phyloP scores from a whole-genome alignment of 2,888 invertebrate species.

The Drosophila hawaiiensis region DNA sequence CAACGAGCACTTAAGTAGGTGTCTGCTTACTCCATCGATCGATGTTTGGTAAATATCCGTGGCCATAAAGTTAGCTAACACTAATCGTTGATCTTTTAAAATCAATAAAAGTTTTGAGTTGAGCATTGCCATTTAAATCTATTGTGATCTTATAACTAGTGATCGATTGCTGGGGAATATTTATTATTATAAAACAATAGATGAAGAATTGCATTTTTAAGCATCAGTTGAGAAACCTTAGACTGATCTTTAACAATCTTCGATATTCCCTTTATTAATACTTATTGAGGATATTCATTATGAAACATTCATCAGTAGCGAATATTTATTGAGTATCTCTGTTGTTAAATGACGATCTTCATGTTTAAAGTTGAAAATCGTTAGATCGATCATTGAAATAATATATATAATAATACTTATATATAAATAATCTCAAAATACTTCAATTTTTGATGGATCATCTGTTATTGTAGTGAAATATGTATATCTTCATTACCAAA shows the following conservation, averaged over 20 bases:
- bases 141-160: neutral
- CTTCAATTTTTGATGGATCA: neutral
- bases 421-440: neutral
- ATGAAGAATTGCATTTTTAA: neutral
- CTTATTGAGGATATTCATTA: too few relatives aligned
- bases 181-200: neutral
- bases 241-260: neutral
- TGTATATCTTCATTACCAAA: neutral
- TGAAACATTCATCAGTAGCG: neutral
- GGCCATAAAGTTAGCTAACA: slow-evolving; percentile 15
- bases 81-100: slow-evolving; percentile 8
- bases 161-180: neutral
- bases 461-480: neutral
- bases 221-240: neutral
- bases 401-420: too few relatives aligned
- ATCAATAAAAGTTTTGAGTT: neutral
- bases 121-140: neutral
- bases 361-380: too few relatives aligned
- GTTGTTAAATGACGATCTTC: neutral
- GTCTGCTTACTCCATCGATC: slow-evolving; percentile 40
- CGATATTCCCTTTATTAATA: neutral
- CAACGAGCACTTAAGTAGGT: slow-evolving; percentile 49
- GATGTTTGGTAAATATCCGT: slow-evolving; percentile 42
- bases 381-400: too few relatives aligned
- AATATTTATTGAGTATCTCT: neutral